Percentiles rank a stretch among this genome's conserved stretches.
phyloP scores from a whole-genome alignment of 2,797 vertebrate species.

The Poecilia gillii region DNA sequence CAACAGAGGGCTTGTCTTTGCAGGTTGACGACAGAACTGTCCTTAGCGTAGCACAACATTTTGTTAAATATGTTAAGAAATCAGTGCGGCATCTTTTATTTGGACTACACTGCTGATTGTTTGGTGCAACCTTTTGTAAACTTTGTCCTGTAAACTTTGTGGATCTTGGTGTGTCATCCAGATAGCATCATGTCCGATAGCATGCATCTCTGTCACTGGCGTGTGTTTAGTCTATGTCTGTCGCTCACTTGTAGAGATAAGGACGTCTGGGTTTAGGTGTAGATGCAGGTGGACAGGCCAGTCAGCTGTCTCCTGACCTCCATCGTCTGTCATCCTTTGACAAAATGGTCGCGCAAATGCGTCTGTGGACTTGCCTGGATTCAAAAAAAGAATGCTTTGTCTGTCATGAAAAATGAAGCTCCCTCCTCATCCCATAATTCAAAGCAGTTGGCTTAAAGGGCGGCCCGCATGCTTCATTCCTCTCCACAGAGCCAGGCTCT shows the following conservation, averaged over 20 bases:
- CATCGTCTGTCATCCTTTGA: constrained; percentile 32
- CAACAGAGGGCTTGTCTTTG: background rate
- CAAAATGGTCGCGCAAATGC: constrained; percentile 37
- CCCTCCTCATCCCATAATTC: constrained; percentile 20
- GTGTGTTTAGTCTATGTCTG: constrained; percentile 44
- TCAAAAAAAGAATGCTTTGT: constrained; percentile 47
- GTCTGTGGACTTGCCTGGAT: constrained; percentile 17
- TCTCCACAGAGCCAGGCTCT: background rate
- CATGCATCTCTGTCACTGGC: constrained; percentile 37
- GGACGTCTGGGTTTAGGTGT: constrained; percentile 32
- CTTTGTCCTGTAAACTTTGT: background rate
- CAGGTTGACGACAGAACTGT: background rate
- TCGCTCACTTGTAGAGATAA: background rate
- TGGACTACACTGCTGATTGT: background rate
- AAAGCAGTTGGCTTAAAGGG: constrained; percentile 30
- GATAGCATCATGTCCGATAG: constrained; percentile 29
- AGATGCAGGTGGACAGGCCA: constrained; percentile 61
- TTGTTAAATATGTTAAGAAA: background rate
- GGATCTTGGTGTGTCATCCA: constrained; percentile 26
- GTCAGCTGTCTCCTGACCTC: constrained; percentile 45
- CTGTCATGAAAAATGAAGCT: constrained; percentile 8
- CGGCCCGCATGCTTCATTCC: constrained; percentile 15
- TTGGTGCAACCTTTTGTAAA: background rate
- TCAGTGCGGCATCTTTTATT: constrained; percentile 1
- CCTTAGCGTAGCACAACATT: background rate